Evolutionary conservation across 2,113 vertebrate species (phyloP).

Genomic region (Hydrochoerus hydrochaeris): DNA sequence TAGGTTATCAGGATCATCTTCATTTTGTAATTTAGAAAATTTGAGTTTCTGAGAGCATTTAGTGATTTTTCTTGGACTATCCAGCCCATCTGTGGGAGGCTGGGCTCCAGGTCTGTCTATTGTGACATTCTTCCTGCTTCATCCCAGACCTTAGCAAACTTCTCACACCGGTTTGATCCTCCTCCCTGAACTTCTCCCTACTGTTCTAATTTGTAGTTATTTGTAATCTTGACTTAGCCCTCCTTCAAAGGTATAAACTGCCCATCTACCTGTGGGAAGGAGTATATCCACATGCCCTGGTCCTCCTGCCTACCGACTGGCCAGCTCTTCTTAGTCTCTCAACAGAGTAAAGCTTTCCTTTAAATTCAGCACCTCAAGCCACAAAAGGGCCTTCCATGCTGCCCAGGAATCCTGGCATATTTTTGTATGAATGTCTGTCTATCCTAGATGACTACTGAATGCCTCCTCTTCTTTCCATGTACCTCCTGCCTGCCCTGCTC

Average conservation of each 20-base stretch:
- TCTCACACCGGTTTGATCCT: neutral
- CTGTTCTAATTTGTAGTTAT: neutral
- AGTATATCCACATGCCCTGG: neutral
- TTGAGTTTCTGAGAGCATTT: neutral
- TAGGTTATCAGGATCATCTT: neutral
- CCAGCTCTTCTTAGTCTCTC: neutral
- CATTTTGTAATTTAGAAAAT: constrained; percentile 3
- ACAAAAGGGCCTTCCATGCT: neutral
- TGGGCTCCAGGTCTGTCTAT: neutral
- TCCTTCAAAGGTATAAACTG: neutral
- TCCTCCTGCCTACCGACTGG: neutral
- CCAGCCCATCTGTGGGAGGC: neutral
- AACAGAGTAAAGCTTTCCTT: neutral
- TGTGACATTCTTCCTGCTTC: neutral
- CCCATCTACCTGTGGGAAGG: neutral
- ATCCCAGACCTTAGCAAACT: neutral
- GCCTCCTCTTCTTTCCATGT: neutral
- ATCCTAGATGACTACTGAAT: neutral
- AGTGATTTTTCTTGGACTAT: neutral
- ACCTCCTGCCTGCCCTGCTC: neutral
- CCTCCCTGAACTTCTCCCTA: neutral
- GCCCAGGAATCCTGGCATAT: neutral
- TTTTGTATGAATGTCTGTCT: constrained; percentile 25
- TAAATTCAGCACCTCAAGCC: neutral
- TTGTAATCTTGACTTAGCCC: neutral